Base-by-base conservation (phyloP, 2,888 invertebrate species). In the Melikaiella ostensackeni region DNA sequence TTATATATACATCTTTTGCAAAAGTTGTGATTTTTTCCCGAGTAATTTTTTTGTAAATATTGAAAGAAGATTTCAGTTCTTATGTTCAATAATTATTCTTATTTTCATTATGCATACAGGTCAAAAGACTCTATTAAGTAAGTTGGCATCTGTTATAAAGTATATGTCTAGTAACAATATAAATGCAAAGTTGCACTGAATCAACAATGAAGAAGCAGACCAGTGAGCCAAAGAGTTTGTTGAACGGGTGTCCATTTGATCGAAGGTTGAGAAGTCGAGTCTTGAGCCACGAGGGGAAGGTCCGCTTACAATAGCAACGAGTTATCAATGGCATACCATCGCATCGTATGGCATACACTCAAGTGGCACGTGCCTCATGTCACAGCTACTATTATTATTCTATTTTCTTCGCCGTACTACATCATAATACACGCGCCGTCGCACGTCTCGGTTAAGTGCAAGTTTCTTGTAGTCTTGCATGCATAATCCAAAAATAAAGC, bases 261-360 rank as follows among this genome's bases (percentile, higher is more conserved):
- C 50, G 8, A 50, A 50, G n/a, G n/a, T n/a, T 50, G 50, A 50
- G 9, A 9, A n/a, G n/a, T 50, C 50, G 50, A 50, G 50, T n/a
- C 50, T 50, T 5, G 9, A 9, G 50, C 6, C 42, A n/a, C 9
- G 50, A 50, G 50, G 50, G 50, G 50, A 50, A 42, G 16, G 42
- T 16, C 42, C 16, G 42, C 42, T 50, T 50, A 50, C 50, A 50
- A 50, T 50, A n/a, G 50, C n/a, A 50, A 50, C 50, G n/a, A 50
- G 50, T 50, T 50, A 50, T 50, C 50, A 50, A 50, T 50, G 50
- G 50, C 50, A 50, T 50, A n/a, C 50, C 50, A 50, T n/a, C n/a
- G n/a, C 50, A n/a, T n/a, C 42, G 42, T 42, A 50, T 50, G 50
- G n/a, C 50, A 50, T n/a, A n/a, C 50, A 50, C 50, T 50, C n/a